Base-by-base conservation (phyloP, 1,140 invertebrate genomes). In the Argopecten irradians region DNA sequence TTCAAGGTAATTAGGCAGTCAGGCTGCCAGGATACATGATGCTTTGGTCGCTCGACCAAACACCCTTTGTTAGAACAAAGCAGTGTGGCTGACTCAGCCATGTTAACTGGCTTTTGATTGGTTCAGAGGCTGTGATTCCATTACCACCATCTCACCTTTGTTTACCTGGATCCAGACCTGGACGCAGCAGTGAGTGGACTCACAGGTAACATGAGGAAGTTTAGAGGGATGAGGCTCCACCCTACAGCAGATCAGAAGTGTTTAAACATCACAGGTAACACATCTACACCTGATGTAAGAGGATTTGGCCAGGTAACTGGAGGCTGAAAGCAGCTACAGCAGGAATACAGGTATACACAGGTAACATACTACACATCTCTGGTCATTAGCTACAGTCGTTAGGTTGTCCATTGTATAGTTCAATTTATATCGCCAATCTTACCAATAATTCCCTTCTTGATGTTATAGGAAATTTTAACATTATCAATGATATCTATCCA, bases 51-150 rank as follows among this genome's bases (percentile, higher is more conserved):
- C n/a, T 71, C 19, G 16, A 46, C 55, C 55, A 71, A 71, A n/a
- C 55, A 16, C 0, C 22, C 55, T 71, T 71, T 71, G 55, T 71
- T 28, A 71, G 55, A 71, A 71, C 55, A 71, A 71, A 71, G 55
- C 55, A 71, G 19, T 71, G 55, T 71, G 55, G 55, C 22, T 71
- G 55, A 71, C 22, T 71, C 55, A 71, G 8, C 55, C n/a, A 5
- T 71, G 55, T 71, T 71, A 71, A 5, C 55, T 71, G 55, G 55
- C 55, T 11, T 71, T 7, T 71, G 55, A 71, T 71, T 71, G 55
- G 55, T 71, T 71, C 55, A 71, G 55, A 71, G 55, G 55, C 55
- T 71, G n/a, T n/a, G 55, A 71, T 71, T 71, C 55, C 55, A 71
- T 71, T 16, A 71, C 11, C 28, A n/a, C 55, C 55, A 71, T 71